These are phyloP conservation scores for Clarias fuscus DNA, from an alignment of 2,797 vertebrate species.

Conservation along the genomic window DNA sequence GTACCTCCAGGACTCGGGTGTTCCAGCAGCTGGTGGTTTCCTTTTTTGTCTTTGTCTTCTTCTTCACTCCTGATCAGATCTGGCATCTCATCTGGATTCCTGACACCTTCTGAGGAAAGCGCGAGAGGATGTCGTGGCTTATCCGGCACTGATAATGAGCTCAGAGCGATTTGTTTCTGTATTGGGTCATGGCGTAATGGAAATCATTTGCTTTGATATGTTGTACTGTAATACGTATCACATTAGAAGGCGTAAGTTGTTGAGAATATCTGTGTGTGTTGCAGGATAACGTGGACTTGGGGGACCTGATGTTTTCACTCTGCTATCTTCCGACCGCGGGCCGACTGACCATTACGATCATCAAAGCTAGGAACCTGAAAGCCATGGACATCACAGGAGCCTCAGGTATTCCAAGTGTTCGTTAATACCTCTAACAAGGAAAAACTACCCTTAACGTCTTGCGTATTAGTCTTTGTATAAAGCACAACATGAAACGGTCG, in stretches of 20 bases:
- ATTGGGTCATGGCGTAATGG: background rate
- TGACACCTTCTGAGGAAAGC: constrained; percentile 1
- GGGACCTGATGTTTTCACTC: constrained; percentile 98
- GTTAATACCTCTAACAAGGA: background rate
- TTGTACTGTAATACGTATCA: background rate
- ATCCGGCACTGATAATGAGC: constrained; percentile 17
- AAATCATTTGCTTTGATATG: background rate
- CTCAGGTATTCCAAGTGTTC: constrained; percentile 77
- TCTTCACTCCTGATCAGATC: background rate
- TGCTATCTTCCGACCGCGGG: constrained; percentile 98
- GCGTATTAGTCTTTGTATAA: too few relatives aligned
- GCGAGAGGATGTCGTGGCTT: background rate
- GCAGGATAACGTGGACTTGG: constrained; percentile 83
- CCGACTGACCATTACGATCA: constrained; percentile 95
- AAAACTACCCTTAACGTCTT: background rate
- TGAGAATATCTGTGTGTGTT: constrained; percentile 24
- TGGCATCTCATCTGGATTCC: constrained; percentile 3
- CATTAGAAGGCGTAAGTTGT: background rate
- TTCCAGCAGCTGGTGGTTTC: background rate
- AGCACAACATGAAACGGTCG: background rate
- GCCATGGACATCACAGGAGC: constrained; percentile 99
- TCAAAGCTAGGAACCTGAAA: constrained; percentile 98
- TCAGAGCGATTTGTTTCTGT: background rate
- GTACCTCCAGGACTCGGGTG: background rate
- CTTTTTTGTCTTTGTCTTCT: background rate